Evolutionary conservation across 2,113 vertebrate species (phyloP), one percentile per base, ranked within the genome.

Genomic region (Boleophthalmus pectinirostris): DNA sequence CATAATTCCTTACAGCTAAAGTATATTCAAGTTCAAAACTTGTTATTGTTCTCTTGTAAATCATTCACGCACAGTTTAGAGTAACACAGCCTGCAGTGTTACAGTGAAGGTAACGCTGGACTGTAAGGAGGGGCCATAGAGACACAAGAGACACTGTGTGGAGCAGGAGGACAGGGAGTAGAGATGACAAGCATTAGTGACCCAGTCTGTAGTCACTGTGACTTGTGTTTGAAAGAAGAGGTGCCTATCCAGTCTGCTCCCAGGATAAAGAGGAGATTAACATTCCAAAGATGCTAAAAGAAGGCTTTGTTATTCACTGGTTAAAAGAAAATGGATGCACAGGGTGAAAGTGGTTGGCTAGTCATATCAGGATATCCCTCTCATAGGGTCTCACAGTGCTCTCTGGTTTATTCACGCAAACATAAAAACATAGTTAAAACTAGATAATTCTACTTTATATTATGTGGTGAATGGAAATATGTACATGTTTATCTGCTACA

Each of bases 201-300:
- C 66, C 75, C 81, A 46, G 70, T 88, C 75, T 74, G 21, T 51
- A 74, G 79, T 88, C 81, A 80, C 72, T 74, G 82, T 74, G 80
- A 81, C 79, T 56, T 23, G 53, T 69, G 43, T 70, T 76, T 91
- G 67, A 73, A 79, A 75, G 77, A 54, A 29, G 70, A 86, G 75
- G 79, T 88, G 80, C 72, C 71, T 79, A 81, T 82, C 78, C 77
- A 68, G 47, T 63, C 35, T 81, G 79, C 84, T 90, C 81, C 81
- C 81, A 70, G 72, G 78, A 58, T 86, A 64, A 83, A 73, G 51
- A n/a, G 21, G 66, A 81, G 82, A 91, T 90, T 89, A 93, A 88
- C 89, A 92, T 91, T 92, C 88, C 73, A 75, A 0, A 57, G 60
- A 85, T 84, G 73, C 83, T 89, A 70, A 77, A 73, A 23, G 43